Evolutionary conservation across 2,113 vertebrate species (phyloP), one percentile per base, ranked within the genome.

Genomic region (Mustela lutreola): DNA sequence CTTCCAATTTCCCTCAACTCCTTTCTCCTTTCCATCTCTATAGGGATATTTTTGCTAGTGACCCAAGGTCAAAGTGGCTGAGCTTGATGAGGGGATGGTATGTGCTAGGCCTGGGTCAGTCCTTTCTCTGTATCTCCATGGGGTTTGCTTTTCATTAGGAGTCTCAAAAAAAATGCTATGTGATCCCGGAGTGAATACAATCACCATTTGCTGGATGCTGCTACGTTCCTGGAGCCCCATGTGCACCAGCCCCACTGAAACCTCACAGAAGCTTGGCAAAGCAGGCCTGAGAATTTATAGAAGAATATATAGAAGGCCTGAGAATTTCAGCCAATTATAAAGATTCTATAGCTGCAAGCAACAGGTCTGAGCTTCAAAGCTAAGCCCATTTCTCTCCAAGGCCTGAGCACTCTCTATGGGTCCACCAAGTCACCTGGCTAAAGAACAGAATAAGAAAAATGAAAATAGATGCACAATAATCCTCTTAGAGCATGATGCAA

Each of bases 391-490:
- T 82, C 45, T 91, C 79, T 83, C 85, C 5, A 83, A 94, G n/a
- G 12, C 28, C 71, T 50, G 26, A 94, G 33, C 11, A 82, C 58
- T 91, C 83, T 88, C 33, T 42, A 71, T 56, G 76, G 71, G 36
- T 56, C 78, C 70, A 86, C 81, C 42, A 53, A 89, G 60, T 42
- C 76, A 78, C 93, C 81, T 73, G 53, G 42, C 71, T 75, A 76
- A 94, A n/a, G 31, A 7, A 71, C 50, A 42, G 45, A 26, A 67
- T 48, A 11, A 16, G 5, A 18, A 76, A 94, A 91, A 65, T 56
- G 18, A 62, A 94, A 96, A 70, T 1, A 70, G 85, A 86, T 82
- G 42, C 88, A 76, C 39, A 84, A 67, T 16, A 85, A 79, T 92
- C 76, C 60, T 75, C 83, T 87, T 56, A 81, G 33, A 89, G 28